A percentile compares a stretch with the other conserved stretches of the same genome.
phyloP scores from a whole-genome alignment of 2,113 vertebrate genomes.

The Oostethus manadensis region DNA sequence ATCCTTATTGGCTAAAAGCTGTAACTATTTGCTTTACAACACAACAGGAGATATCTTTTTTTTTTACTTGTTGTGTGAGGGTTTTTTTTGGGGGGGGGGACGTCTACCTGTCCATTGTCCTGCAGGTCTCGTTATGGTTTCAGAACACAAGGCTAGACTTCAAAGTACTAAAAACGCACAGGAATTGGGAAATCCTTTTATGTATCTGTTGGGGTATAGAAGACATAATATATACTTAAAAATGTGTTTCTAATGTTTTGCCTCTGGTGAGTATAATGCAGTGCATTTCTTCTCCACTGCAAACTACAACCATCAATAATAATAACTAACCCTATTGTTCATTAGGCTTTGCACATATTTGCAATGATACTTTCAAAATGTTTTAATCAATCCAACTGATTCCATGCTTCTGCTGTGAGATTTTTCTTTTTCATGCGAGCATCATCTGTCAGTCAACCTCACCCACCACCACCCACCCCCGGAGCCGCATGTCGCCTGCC shows the following conservation, averaged over 20 bases:
- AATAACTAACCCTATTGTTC: too few species aligned
- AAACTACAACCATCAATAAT: too few species aligned
- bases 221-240: too few species aligned
- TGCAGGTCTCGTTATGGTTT: conserved; percentile 47
- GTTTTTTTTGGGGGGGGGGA: neutral
- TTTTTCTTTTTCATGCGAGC: conserved; percentile 20
- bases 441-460: neutral
- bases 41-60: conserved; percentile 23
- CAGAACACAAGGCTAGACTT: conserved; percentile 44
- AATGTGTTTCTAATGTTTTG: too few species aligned
- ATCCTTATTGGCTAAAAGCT: conserved; percentile 24
- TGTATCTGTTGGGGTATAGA: neutral
- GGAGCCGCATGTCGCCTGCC: conserved; percentile 34
- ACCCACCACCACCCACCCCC: too few species aligned
- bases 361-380: neutral
- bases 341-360: too few species aligned
- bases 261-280: too few species aligned
- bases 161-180: conserved; percentile 39
- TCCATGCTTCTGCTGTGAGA: conserved; percentile 1
- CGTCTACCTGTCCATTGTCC: conserved; percentile 28
- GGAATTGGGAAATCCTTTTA: neutral
- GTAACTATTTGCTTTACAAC: conserved; percentile 23
- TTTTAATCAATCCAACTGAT: neutral
- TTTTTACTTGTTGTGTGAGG: conserved; percentile 8
- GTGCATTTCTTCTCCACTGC: too few species aligned